A percentile compares a stretch with the other conserved stretches of the same genome.
Conservation (phyloP, 2,797 vertebrate species). For the Lagodon rhomboides region DNA sequence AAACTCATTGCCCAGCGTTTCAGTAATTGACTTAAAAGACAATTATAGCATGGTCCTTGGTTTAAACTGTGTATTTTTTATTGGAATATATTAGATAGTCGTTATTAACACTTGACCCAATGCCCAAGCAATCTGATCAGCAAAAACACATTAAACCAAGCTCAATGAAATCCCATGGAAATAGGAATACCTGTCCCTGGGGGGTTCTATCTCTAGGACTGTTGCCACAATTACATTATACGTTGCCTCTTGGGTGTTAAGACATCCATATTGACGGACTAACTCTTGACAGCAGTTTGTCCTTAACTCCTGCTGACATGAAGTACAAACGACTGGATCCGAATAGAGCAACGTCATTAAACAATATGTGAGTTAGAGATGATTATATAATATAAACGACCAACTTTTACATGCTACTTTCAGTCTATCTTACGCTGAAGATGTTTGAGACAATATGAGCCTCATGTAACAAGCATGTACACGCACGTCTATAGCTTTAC, state of each 20-base stretch:
- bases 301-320: slow-evolving; percentile 1
- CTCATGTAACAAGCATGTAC: slow-evolving; percentile 3
- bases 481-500: background rate
- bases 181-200: background rate
- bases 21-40: background rate
- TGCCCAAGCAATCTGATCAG: background rate
- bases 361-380: background rate
- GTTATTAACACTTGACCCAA: background rate
- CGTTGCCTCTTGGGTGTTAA: slow-evolving; percentile 11
- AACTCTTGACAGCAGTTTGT: background rate
- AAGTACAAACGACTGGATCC: background rate
- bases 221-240: slow-evolving; percentile 13
- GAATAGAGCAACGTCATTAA: background rate
- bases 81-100: background rate
- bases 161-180: slow-evolving; percentile 14
- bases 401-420: background rate
- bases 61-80: no score
- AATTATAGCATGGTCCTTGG: background rate
- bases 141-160: slow-evolving; percentile 9
- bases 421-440: background rate
- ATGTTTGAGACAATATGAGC: background rate
- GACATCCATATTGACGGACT: slow-evolving; percentile 10
- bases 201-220: background rate
- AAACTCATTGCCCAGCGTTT: background rate
- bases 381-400: background rate